Percentiles rank a stretch among this genome's conserved stretches.
Evolutionary conservation across 2,888 invertebrate species (phyloP).

Genomic region (Drosophila atroscutellata): DNA sequence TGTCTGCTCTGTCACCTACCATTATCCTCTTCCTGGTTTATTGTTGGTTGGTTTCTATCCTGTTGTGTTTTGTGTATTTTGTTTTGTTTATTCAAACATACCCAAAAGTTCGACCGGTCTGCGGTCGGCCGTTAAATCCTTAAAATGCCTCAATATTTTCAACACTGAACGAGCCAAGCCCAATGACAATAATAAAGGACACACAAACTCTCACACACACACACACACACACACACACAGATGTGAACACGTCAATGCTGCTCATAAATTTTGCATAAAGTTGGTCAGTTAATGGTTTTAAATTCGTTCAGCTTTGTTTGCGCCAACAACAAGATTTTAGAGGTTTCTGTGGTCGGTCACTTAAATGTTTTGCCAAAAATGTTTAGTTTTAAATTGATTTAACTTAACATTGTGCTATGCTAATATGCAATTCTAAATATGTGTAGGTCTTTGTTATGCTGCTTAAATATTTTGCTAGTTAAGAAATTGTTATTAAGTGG

Average conservation of each 20-base stretch:
- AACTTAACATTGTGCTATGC: background rate
- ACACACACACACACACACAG: background rate
- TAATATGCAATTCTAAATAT: background rate
- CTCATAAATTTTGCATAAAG: constrained; percentile 61
- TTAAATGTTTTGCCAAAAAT: constrained; percentile 44
- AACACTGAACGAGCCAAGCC: constrained; percentile 33
- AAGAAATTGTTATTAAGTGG: background rate
- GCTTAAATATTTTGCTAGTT: constrained; percentile 2
- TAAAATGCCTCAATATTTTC: constrained; percentile 71
- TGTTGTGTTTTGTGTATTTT: constrained; percentile 32
- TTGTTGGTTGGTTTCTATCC: constrained; percentile 53
- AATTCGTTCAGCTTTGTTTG: constrained; percentile 55
- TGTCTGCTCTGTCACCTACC: background rate
- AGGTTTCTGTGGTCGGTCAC: constrained; percentile 41
- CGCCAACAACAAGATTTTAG: constrained; percentile 27
- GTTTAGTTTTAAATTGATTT: constrained; percentile 38
- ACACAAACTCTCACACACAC: constrained; percentile 10
- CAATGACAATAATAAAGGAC: constrained; percentile 44
- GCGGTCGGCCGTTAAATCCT: constrained; percentile 71
- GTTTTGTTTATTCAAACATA: constrained; percentile 70
- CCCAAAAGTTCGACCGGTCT: constrained; percentile 48
- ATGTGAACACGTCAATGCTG: constrained; percentile 43
- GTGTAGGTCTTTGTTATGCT: background rate
- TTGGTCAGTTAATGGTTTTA: constrained; percentile 75
- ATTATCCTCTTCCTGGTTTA: constrained; percentile 47